A percentile compares a stretch with the other conserved stretches of the same genome.
Conservation (phyloP, 2,888 invertebrate species). For the Diogma glabrata region DNA sequence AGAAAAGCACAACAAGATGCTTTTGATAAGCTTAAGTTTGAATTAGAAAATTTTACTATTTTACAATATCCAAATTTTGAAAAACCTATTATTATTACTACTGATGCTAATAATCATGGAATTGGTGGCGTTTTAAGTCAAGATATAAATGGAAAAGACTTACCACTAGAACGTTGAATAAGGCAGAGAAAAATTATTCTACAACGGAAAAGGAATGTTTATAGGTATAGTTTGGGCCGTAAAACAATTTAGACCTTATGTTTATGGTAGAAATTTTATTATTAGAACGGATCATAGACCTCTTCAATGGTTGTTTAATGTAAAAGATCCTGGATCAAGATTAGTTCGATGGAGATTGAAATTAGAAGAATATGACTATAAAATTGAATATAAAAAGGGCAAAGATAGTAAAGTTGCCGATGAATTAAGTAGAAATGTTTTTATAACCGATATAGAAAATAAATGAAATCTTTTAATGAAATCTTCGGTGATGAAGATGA, state of each 20-base stretch:
- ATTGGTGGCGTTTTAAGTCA: background rate
- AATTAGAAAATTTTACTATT: too few species aligned
- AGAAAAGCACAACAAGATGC: background rate
- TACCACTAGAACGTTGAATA: constrained; percentile 20
- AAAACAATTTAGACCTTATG: too few species aligned
- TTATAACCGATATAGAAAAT: background rate
- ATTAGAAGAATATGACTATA: constrained; percentile 23
- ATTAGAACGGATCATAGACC: too few species aligned
- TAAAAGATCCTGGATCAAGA: constrained; percentile 9
- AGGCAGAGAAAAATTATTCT: constrained; percentile 17
- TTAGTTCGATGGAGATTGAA: constrained; percentile 23
- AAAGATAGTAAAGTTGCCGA: constrained; percentile 20
- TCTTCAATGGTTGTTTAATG: constrained; percentile 19
- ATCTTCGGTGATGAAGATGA: background rate
- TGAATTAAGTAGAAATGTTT: constrained; percentile 13
- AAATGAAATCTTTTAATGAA: background rate
- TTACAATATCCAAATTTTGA: background rate
- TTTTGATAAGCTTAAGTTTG: background rate
- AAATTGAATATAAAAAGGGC: constrained; percentile 20
- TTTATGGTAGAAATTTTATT: too few species aligned
- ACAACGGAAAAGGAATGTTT: constrained; percentile 22
- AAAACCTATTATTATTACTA: too few species aligned
- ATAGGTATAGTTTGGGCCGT: constrained; percentile 20
- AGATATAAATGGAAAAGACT: constrained; percentile 14
- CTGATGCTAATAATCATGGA: background rate